Evolutionary conservation across 2,113 vertebrate genomes (phyloP).

Genomic region (Meleagris gallopavo): DNA sequence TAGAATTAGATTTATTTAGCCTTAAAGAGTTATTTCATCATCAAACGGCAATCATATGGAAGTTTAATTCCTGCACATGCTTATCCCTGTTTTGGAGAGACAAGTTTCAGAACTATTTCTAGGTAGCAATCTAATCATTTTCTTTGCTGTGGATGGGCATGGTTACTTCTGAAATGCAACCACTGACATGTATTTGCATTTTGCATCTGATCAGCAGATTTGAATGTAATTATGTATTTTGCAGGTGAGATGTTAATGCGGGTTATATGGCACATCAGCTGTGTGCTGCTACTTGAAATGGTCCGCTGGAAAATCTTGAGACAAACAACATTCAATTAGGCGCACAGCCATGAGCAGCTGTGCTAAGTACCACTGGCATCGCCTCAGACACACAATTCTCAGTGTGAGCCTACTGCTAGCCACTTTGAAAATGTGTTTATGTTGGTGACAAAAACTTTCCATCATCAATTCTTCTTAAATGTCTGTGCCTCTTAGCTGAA

Average conservation of each 20-base stretch:
- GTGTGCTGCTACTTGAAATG: conserved; percentile 59
- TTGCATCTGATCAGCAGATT: conserved; percentile 49
- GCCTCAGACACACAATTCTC: conserved; percentile 1
- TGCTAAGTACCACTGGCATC: conserved; percentile 37
- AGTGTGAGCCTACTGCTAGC: conserved; percentile 14
- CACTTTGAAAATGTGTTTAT: conserved; percentile 25
- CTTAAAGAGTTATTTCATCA: not conserved
- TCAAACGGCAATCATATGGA: not conserved
- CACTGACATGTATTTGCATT: not conserved
- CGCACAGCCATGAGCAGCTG: conserved; percentile 34
- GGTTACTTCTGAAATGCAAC: conserved; percentile 16
- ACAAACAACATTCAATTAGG: conserved; percentile 57
- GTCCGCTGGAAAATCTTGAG: conserved; percentile 52
- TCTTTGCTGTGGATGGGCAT: not conserved
- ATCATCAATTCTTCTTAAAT: conserved; percentile 55
- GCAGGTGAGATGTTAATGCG: conserved; percentile 50
- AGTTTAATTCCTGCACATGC: not conserved
- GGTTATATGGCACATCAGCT: conserved; percentile 43
- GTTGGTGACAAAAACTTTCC: conserved; percentile 57
- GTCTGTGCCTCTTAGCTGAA: conserved; percentile 21
- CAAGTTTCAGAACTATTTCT: not conserved
- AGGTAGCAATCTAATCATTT: not conserved
- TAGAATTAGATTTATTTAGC: not conserved
- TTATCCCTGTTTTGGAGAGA: not conserved
- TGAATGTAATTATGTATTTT: conserved; percentile 42